Base-by-base conservation (phyloP, 2,113 vertebrate species). In the Microcebus tavaratra region DNA sequence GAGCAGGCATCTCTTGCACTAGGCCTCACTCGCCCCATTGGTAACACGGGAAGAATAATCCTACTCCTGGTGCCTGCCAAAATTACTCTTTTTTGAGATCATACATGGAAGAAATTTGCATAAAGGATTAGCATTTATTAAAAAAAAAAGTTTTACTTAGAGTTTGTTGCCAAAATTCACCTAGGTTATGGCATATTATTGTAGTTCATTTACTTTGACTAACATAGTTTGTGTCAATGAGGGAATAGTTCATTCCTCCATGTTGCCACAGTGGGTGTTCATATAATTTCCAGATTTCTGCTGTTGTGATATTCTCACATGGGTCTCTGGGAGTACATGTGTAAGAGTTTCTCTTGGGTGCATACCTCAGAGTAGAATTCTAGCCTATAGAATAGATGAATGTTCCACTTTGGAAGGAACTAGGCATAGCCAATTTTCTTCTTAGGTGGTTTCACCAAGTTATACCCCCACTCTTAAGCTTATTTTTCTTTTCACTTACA, bases 161-260 rank as follows among this genome's bases (percentile, higher is more conserved):
- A 94, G 21, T 89, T 29, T 84, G 39, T 88, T 95, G 53, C n/a
- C 75, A 80, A 79, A 63, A 67, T 73, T 90, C 5, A 75, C 65
- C 53, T 13, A 72, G 21, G 50, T 79, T 79, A 75, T 53, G 29
- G 31, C 48, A 48, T 29, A 68, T 65, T 94, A n/a, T 59, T 59
- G 31, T 27, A 91, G 83, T 90, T 89, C 48, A 87, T 73, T 96
- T 87, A 79, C 73, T 97, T 96, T 96, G 84, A 94, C 80, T 83
- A 87, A 25, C 68, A 45, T 8, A 45, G 36, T 36, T 50, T 65
- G 83, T 39, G 34, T 10, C 93, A 87, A 10, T 36, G 57, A 76
- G 29, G 79, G 61, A 80, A 18, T 67, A 39, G 45, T 73, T 95
- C 91, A 79, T 93, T 97, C 48, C 78, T 83, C 18, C 17, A n/a